A percentile compares a stretch with the other conserved stretches of the same genome.
phyloP scores from a whole-genome alignment of 2,797 vertebrate species.

The Sebastes dallii region DNA sequence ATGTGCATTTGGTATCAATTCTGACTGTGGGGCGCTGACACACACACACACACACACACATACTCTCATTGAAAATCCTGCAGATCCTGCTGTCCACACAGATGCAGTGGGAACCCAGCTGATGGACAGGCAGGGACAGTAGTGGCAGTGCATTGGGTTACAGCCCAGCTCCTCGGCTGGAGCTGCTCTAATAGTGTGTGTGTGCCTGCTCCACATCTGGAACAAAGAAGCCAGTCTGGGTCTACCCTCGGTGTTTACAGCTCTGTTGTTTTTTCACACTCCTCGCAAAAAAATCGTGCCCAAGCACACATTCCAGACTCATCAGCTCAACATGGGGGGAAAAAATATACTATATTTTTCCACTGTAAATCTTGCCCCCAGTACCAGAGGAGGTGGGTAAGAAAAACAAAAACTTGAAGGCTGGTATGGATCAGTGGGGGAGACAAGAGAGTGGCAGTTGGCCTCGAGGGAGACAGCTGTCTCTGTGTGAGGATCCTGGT shows the following conservation, averaged over 20 bases:
- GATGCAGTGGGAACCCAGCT: constrained; percentile 15
- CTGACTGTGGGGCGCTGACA: background rate
- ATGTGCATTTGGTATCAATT: constrained; percentile 47
- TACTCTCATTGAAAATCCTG: background rate
- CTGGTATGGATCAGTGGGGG: constrained; percentile 57
- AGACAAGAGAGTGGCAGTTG: constrained; percentile 21
- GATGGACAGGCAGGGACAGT: constrained; percentile 48
- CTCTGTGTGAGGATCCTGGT: constrained; percentile 41
- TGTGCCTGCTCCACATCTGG: constrained; percentile 76
- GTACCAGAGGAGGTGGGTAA: constrained; percentile 32
- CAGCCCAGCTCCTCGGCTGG: constrained; percentile 29
- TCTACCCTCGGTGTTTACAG: constrained; percentile 78
- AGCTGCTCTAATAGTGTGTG: constrained; percentile 28
- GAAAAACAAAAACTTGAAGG: constrained; percentile 57
- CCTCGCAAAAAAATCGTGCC: constrained; percentile 71
- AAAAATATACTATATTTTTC: constrained; percentile 77
- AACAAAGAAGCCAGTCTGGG: constrained; percentile 77
- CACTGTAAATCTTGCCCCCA: constrained; percentile 79
- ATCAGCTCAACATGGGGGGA: constrained; percentile 75
- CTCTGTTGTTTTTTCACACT: constrained; percentile 83
- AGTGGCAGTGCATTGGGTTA: constrained; percentile 44
- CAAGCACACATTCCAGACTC: constrained; percentile 81
- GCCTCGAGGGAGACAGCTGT: background rate
- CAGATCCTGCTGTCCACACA: constrained; percentile 17
- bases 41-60: background rate